These are phyloP conservation scores for Acrocephalus kingi DNA, from an alignment of 2,113 vertebrate genomes.

Conservation along the genomic window DNA sequence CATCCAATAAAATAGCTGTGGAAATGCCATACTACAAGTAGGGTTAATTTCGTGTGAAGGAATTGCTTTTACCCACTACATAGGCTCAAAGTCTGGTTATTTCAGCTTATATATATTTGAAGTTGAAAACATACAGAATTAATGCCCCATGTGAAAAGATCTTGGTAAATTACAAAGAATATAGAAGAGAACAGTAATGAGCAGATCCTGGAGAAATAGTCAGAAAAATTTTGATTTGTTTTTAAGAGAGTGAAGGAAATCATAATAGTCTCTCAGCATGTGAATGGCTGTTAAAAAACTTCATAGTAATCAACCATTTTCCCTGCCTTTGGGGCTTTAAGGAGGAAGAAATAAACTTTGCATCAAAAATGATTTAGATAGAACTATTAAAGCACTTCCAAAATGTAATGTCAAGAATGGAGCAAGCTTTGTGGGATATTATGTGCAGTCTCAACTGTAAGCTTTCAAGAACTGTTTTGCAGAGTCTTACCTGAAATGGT, in stretches of 20 bases:
- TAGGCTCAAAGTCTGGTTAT: neutral
- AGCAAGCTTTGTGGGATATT: neutral
- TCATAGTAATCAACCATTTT: neutral
- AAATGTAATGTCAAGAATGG: neutral
- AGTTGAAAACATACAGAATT: neutral
- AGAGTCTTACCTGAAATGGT: neutral
- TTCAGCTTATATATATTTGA: neutral
- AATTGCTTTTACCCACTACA: neutral
- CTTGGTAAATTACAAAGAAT: neutral
- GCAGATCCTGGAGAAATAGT: neutral
- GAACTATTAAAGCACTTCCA: neutral
- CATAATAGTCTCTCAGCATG: neutral
- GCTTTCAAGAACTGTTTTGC: neutral
- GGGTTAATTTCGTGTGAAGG: neutral
- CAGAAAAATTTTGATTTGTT: neutral
- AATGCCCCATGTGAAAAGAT: neutral
- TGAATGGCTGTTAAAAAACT: neutral
- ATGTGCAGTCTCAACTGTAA: neutral
- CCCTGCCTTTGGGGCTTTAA: neutral
- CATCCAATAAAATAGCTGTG: neutral
- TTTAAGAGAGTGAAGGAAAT: neutral
- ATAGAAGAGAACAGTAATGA: neutral
- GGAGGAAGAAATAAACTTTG: neutral
- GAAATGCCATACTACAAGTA: neutral
- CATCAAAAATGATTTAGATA: neutral